phyloP scores from a whole-genome alignment of 2,888 invertebrate genomes.

The Drosophila robusta region DNA sequence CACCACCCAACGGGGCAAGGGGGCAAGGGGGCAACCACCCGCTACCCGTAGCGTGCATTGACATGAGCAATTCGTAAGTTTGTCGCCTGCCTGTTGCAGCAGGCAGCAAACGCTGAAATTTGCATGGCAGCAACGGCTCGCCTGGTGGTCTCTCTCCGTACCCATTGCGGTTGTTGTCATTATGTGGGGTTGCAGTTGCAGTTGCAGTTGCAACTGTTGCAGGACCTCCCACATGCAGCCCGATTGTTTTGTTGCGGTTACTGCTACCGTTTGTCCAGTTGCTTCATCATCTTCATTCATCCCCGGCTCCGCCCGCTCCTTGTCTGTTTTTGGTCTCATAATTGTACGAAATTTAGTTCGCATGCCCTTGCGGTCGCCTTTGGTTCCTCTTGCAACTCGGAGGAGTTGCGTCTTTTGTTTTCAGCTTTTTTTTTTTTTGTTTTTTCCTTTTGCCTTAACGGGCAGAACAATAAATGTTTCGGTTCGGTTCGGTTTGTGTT shows the following conservation, averaged over 20 bases:
- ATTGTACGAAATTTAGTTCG: conserved; percentile 83
- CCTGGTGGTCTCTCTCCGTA: conserved; percentile 65
- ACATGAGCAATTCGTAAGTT: conserved; percentile 83
- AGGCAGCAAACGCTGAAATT: conserved; percentile 47
- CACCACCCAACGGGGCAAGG: conserved; percentile 52
- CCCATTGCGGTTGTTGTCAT: conserved; percentile 72
- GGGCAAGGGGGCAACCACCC: conserved; percentile 51
- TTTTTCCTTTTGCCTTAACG: conserved; percentile 65
- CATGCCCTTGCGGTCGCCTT: conserved; percentile 80
- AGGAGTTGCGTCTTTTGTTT: conserved; percentile 44
- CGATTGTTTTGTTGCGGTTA: conserved; percentile 75
- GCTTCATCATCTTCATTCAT: conserved; percentile 29
- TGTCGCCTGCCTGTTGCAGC: conserved; percentile 74
- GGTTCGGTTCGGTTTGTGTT: conserved; percentile 39
- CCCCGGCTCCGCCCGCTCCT: conserved; percentile 15
- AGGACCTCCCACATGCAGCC: conserved; percentile 77
- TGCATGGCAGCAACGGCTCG: conserved; percentile 65
- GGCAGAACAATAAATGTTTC: conserved; percentile 81
- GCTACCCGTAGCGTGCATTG: conserved; percentile 59
- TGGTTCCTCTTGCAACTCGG: conserved; percentile 35
- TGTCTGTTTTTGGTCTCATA: conserved; percentile 69
- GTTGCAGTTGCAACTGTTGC: conserved; percentile 37
- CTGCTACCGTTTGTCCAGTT: conserved; percentile 73
- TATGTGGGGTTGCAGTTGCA: conserved; percentile 55
- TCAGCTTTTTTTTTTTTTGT: conserved; percentile 10